Conservation (phyloP, 2,888 invertebrate genomes). For the Cecidostiba fungosa region DNA sequence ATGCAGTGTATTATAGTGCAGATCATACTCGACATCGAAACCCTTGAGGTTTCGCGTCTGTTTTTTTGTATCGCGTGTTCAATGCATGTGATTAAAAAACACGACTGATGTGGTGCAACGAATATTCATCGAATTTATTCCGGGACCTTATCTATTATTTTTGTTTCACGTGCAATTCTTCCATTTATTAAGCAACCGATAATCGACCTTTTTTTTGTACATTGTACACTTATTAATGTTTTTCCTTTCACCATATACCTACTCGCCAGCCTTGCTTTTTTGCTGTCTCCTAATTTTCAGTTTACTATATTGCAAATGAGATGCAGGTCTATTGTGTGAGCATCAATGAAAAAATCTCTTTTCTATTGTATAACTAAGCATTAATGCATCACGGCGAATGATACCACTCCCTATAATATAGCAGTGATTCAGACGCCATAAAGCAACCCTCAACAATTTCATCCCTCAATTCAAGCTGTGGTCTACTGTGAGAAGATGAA, state of each 20-base stretch:
- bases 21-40: not conserved
- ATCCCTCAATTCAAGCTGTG: constrained; percentile 15
- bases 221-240: not conserved
- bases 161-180: constrained; percentile 13
- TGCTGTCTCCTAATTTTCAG: not conserved
- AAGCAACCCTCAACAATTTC: constrained; percentile 26
- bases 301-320: not conserved
- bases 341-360: not conserved
- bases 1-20: not conserved
- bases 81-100: constrained; percentile 57
- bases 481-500: not conserved
- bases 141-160: constrained; percentile 4
- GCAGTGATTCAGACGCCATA: not conserved
- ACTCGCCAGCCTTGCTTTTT: not conserved
- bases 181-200: not conserved
- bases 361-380: not conserved
- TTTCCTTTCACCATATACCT: too few relatives aligned
- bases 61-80: not conserved
- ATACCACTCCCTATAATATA: constrained; percentile 26
- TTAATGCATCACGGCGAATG: constrained; percentile 35
- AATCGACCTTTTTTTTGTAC: not conserved
- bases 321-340: too few relatives aligned
- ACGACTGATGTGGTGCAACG: not conserved
- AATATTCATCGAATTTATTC: constrained; percentile 49
- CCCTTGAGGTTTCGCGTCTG: not conserved